Base-by-base conservation (phyloP, 1,140 invertebrate species). In the Oryzaephilus surinamensis region DNA sequence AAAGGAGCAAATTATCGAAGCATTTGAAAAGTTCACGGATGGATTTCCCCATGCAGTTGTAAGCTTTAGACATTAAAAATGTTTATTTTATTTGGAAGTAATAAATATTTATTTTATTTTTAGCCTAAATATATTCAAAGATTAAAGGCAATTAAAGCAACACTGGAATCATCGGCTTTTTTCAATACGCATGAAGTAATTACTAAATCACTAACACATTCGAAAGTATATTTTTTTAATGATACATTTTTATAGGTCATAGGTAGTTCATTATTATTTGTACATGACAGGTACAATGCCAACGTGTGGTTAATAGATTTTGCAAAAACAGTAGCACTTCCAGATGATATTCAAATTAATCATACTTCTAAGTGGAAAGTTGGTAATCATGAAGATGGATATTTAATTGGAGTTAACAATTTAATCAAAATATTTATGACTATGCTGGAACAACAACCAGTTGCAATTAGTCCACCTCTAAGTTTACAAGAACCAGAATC, bases 331-430 rank as follows among this genome's bases (percentile, higher is more conserved):
- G 73, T 88, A 30, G 76, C 77, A 10, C 65, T 97, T 29, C 88
- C 90, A 2, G 71, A 76, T 1, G 70, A 78, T 35, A 58, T 85
- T 28, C 66, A 62, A 27, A 85, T 97, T 37, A 74, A 77, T 41
- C 95, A 98, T 60, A 74, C 78, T 36, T 73, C 74, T 6, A 73
- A 77, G 24, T 98, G 94, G 95, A 77, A 81, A 47, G 86, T 95
- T 19, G 94, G 93, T n/a, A 97, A 96, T 62, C 92, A 97, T 56
- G 95, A 99, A 69, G 95, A 99, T 60, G 95, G 95, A 17, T 98
- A 97, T 64, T 70, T 97, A 33, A 84, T 88, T 45, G 95, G 95
- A 23, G 70, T 98, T 7, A 84, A 94, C 57, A 96, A 97, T 71
- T 67, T 99, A 30, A 92, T 97, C 42, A 77, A 85, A 38, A 84